Evolutionary conservation across 2,888 invertebrate species (phyloP).

Genomic region (Bombylius discolor): DNA sequence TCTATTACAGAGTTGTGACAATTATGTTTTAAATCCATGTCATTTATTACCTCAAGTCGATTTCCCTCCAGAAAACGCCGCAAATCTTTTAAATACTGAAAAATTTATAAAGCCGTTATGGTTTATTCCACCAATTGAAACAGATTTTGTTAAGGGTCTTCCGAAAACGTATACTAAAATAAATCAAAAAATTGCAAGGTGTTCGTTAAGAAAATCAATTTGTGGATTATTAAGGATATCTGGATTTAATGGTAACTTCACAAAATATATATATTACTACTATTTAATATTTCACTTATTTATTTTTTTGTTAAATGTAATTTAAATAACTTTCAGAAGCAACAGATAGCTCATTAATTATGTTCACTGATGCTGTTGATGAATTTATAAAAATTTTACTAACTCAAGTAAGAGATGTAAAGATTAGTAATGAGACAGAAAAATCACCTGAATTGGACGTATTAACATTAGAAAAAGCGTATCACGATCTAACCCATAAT

Average conservation of each 20-base stretch:
- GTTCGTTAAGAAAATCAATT: conserved; percentile 28
- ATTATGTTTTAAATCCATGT: conserved; percentile 31
- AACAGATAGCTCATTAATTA: conserved; percentile 26
- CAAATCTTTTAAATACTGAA: conserved; percentile 27
- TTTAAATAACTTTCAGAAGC: conserved; percentile 18
- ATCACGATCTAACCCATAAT: conserved; percentile 25
- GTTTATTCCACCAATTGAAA: conserved; percentile 30
- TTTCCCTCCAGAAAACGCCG: conserved; percentile 31
- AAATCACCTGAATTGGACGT: conserved; percentile 20
- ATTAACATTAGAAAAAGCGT: conserved; percentile 27
- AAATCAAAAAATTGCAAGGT: conserved; percentile 22
- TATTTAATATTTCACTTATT: not conserved
- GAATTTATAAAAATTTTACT: conserved; percentile 29
- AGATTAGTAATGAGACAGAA: conserved; percentile 18
- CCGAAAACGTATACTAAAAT: conserved; percentile 24
- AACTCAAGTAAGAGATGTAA: conserved; percentile 19
- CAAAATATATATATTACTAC: not conserved
- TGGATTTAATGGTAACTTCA: conserved; percentile 23
- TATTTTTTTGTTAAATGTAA: not conserved
- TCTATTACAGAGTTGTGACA: conserved; percentile 25
- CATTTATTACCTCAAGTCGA: conserved; percentile 36
- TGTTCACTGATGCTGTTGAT: conserved; percentile 30
- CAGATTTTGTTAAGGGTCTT: conserved; percentile 26
- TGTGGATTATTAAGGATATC: conserved; percentile 31
- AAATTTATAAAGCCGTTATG: conserved; percentile 33